Evolutionary conservation across 2,797 vertebrate genomes (phyloP), one percentile per base, ranked within the genome.

Genomic region (Numenius phaeopus): DNA sequence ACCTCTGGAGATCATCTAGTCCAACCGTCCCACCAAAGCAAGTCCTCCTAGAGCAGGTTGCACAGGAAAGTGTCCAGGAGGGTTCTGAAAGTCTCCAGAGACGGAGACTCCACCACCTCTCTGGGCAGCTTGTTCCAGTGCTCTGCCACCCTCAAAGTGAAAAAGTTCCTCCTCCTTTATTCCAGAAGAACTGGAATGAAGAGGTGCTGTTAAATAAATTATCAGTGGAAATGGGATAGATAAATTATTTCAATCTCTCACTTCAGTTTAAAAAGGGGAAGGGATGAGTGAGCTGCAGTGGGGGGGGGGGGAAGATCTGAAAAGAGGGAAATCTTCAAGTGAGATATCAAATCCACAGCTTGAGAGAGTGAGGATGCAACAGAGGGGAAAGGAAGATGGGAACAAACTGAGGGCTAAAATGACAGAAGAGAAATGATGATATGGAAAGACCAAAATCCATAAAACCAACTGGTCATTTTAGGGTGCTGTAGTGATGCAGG

Each of bases 151-250:
- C 23, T 49, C 47, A 49, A 24, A 49, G 47, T 14, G 14, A 49
- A 49, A 23, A 49, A 49, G 47, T 24, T 49, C 23, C 47, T 47
- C 11, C 21, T 47, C 46, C 23, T 49, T 24, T 22, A 49, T 49
- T 49, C 47, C 47, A 49, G 12, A 49, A 49, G 40, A 82, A 27
- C 18, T 55, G 49, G 18, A 90, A 58, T 59, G 21, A 72, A 72
- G 66, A 49, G 27, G n/a, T 9, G 9, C 4, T 2, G 0, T 34
- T 82, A 46, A 81, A 37, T 61, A 82, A 84, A 66, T 78, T 57
- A 20, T 44, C 1, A 0, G 54, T 32, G 72, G 69, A 84, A 86
- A 79, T 0, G 0, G 26, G 44, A 40, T 9, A 40, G 39, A 50
- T 55, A 77, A 65, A 15, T 65, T 21, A 16, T 65, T 44, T 65